Conservation (phyloP, 64 coral and sea anemone species). For the Stylophora pistillata region DNA sequence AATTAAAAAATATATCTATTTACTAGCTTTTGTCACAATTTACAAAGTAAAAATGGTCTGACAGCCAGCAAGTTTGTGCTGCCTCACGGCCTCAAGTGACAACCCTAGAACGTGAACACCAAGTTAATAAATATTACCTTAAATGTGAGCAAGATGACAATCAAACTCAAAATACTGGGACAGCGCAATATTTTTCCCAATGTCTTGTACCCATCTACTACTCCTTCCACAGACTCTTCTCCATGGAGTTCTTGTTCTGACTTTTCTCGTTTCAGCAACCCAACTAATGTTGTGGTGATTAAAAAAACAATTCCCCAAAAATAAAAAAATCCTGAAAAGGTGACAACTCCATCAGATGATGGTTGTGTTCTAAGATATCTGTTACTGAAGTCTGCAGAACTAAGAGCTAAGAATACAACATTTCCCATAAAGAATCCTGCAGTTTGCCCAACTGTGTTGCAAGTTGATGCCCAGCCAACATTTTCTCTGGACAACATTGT, state of each 20-base stretch:
- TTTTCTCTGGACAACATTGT: constrained; percentile 90
- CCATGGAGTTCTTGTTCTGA: constrained; percentile 66
- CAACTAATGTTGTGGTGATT: constrained; percentile 84
- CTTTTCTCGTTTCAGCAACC: constrained; percentile 88
- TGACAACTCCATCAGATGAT: constrained; percentile 66
- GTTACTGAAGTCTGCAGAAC: constrained; percentile 86
- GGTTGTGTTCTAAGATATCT: constrained; percentile 83
- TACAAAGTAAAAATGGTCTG: no score
- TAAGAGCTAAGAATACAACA: constrained; percentile 93
- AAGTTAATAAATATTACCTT: constrained; percentile 60
- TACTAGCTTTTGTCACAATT: no score
- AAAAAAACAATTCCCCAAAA: constrained; percentile 96
- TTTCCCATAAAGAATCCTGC: constrained; percentile 95
- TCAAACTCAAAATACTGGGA: constrained; percentile 63
- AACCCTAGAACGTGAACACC: no score
- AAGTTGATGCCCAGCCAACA: constrained; percentile 96
- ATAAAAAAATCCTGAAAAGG: constrained; percentile 80
- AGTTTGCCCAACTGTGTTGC: constrained; percentile 93
- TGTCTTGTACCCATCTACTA: constrained; percentile 75
- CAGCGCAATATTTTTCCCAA: constrained; percentile 86
- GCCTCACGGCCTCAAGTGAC: no score
- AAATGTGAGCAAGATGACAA: constrained; percentile 81
- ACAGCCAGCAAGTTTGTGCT: no score
- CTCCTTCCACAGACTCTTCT: constrained; percentile 61
- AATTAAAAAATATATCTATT: no score